These are phyloP conservation scores for Drosophila quadrilineata DNA, from an alignment of 1,140 invertebrate species.

Conservation along the genomic window DNA sequence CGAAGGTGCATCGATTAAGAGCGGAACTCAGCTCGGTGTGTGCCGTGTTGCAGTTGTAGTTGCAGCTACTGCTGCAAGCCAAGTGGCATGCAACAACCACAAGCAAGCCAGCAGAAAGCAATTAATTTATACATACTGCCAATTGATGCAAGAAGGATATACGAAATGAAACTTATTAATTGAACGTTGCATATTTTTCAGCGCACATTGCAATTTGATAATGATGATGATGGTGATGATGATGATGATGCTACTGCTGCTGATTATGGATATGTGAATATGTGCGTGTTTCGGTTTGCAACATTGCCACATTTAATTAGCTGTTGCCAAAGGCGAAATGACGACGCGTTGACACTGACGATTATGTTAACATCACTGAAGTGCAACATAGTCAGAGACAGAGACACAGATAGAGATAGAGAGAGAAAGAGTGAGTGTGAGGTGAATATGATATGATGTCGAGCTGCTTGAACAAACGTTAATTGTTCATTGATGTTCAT, in stretches of 20 bases:
- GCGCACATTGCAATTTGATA: constrained; percentile 31
- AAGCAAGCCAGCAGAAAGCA: not conserved
- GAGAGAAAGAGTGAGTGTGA: not conserved
- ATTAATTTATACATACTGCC: constrained; percentile 47
- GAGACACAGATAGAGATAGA: not conserved
- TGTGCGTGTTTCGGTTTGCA: constrained; percentile 16
- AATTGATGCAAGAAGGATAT: constrained; percentile 24
- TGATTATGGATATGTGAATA: not conserved
- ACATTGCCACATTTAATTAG: constrained; percentile 66
- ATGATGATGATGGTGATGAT: too few relatives aligned
- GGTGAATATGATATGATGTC: not conserved
- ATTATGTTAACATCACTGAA: constrained; percentile 67
- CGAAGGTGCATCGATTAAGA: not conserved
- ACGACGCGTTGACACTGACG: constrained; percentile 59
- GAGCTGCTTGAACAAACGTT: constrained; percentile 28
- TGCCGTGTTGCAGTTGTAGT: not conserved
- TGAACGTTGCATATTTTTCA: constrained; percentile 43
- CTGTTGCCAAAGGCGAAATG: constrained; percentile 45
- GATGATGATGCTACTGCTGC: too few relatives aligned
- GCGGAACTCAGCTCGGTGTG: not conserved
- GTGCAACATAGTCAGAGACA: not conserved
- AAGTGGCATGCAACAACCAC: constrained; percentile 37
- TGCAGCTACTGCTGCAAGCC: constrained; percentile 33
- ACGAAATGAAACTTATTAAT: constrained; percentile 64
- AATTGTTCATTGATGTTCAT: constrained; percentile 72